Conservation (phyloP, 1,140 invertebrate species). For the Drosophila neocordata region DNA sequence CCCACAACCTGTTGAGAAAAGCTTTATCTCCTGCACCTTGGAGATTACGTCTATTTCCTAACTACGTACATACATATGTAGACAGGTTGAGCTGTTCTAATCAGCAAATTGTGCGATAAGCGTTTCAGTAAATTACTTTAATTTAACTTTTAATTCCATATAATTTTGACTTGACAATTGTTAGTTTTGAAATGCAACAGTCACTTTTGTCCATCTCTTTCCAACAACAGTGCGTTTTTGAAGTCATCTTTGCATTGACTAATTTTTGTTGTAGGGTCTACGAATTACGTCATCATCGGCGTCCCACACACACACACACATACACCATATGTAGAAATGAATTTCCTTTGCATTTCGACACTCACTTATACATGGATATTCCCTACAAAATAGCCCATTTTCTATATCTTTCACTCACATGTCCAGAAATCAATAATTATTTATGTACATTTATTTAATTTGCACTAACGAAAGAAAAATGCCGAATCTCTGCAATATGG, state of each 20-base stretch:
- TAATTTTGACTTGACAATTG: background rate
- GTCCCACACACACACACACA: slow-evolving; percentile 42
- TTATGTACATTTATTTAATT: slow-evolving; percentile 42
- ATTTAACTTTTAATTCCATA: slow-evolving; percentile 20
- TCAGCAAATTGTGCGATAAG: slow-evolving; percentile 70
- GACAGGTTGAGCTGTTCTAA: slow-evolving; percentile 49
- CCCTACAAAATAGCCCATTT: background rate
- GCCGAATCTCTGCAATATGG: slow-evolving; percentile 6
- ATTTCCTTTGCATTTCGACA: slow-evolving; percentile 14
- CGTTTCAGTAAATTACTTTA: slow-evolving; percentile 66
- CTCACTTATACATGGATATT: background rate
- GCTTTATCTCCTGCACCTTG: slow-evolving; percentile 52
- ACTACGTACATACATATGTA: slow-evolving; percentile 37
- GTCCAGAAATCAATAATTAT: slow-evolving; percentile 41
- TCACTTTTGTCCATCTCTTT: background rate
- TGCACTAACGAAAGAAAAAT: slow-evolving; percentile 4
- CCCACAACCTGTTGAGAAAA: slow-evolving; percentile 65
- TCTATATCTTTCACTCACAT: slow-evolving; percentile 18
- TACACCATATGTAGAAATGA: background rate
- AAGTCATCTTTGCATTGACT: slow-evolving; percentile 35
- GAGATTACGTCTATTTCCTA: slow-evolving; percentile 72
- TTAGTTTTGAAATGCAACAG: background rate
- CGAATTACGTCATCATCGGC: slow-evolving; percentile 73
- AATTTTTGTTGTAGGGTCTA: slow-evolving; percentile 32
- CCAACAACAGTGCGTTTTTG: background rate